These are phyloP conservation scores for Alexandromys fortis DNA, from an alignment of 2,113 vertebrate genomes.

Conservation along the genomic window DNA sequence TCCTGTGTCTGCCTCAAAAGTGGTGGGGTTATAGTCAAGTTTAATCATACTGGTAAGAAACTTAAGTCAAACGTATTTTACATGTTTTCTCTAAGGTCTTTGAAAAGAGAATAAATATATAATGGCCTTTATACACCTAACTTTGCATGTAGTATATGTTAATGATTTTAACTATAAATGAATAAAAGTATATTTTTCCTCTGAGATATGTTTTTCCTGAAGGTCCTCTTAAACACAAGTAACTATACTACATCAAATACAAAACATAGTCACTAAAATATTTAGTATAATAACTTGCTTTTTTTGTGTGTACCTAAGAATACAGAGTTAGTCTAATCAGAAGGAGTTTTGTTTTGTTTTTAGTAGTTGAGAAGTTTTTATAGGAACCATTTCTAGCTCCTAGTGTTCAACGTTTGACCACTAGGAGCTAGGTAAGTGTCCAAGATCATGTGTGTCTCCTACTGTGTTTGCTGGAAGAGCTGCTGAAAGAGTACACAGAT, in stretches of 20 bases:
- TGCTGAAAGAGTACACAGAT: neutral
- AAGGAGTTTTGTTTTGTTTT: neutral
- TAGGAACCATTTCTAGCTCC: constrained; percentile 30
- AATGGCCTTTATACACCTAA: neutral
- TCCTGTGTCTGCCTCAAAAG: neutral
- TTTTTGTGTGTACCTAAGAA: neutral
- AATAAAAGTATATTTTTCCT: constrained; percentile 29
- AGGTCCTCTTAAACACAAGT: neutral
- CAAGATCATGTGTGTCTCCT: neutral
- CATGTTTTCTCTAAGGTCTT: neutral
- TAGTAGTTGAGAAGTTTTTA: neutral
- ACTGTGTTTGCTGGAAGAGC: neutral
- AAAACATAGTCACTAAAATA: constrained; percentile 21
- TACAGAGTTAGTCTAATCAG: neutral
- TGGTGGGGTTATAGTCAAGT: neutral
- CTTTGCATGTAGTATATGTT: neutral
- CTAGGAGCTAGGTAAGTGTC: neutral
- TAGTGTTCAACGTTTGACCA: neutral
- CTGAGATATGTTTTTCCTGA: neutral
- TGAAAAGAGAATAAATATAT: constrained; percentile 6
- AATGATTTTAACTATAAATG: neutral
- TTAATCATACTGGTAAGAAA: constrained; percentile 23
- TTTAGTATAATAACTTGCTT: neutral
- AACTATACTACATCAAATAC: neutral
- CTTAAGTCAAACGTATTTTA: neutral